Base-by-base conservation (phyloP, 2,888 invertebrate species). In the Drosophila glabriapex region DNA sequence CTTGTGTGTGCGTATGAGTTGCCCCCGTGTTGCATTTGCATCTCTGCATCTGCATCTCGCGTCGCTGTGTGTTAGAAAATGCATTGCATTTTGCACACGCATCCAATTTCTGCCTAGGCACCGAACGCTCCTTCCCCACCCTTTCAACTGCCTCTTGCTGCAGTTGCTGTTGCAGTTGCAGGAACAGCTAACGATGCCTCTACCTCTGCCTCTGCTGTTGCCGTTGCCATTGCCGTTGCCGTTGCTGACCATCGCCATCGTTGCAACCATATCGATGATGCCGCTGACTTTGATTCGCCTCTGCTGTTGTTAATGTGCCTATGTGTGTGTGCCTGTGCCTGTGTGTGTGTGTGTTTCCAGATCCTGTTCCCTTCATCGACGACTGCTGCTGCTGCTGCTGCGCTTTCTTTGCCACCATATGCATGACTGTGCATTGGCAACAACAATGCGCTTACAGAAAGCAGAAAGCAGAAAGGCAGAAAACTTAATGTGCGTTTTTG, bases 1-100 rank as follows among this genome's bases (percentile, higher is more conserved):
- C 63, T 31, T 49, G 29, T 68, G 56, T 52, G 58, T 37, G 33
- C 53, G 69, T 60, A 12, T 50, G 60, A 56, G 74, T 66, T 33
- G 28, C 59, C 60, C 60, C 19, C 28, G 56, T 56, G 76, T 72
- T 82, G 86, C 58, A 76, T 76, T 77, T 77, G 87, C 80, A 87
- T 80, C 78, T 55, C 39, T 85, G 90, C 90, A 88, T 81, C 90
- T 85, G 83, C 90, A 87, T 80, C 86, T 87, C 86, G 84, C 90
- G 86, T 76, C 82, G 73, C 66, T 82, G 80, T 82, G 85, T 82
- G 87, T 80, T 82, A 89, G 78, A 90, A 91, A 89, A 90, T 85
- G 82, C 80, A 76, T 78, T 80, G 80, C 80, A 91, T 82, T 82
- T 91, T 86, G 85, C 88, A 91, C 85, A 91, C 83, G 91, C 91